A percentile compares a stretch with the other conserved stretches of the same genome.
Conservation (phyloP, 2,888 invertebrate species). For the Hemistola chrysoprasaria region DNA sequence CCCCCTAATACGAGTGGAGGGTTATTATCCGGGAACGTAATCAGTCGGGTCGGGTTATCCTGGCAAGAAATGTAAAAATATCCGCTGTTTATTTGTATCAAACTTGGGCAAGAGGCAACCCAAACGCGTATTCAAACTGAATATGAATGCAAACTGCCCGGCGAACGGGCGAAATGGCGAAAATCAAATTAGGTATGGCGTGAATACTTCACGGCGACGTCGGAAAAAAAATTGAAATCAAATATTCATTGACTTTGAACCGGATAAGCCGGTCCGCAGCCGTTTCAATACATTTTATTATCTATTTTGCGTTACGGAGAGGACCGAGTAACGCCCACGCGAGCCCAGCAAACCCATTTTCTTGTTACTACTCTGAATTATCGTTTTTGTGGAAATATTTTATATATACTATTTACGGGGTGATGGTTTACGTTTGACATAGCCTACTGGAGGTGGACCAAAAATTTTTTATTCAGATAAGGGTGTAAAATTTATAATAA, state of each 20-base stretch:
- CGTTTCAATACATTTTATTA: constrained; percentile 82
- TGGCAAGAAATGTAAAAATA: constrained; percentile 78
- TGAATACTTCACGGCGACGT: constrained; percentile 81
- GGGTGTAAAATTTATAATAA: constrained; percentile 1
- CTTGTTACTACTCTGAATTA: constrained; percentile 32
- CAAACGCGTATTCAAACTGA: constrained; percentile 79
- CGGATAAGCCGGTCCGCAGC: constrained; percentile 80
- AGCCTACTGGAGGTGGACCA: constrained; percentile 1
- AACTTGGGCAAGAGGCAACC: constrained; percentile 75
- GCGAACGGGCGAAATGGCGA: constrained; percentile 78
- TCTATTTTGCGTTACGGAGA: constrained; percentile 71
- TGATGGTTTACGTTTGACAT: constrained; percentile 14
- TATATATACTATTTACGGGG: constrained; percentile 12
- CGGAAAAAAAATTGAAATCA: constrained; percentile 81
- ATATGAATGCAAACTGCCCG: constrained; percentile 82
- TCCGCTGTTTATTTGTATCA: constrained; percentile 81
- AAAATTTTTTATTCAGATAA: constrained; percentile 7
- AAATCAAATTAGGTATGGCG: constrained; percentile 83
- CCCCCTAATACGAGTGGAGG: constrained; percentile 54
- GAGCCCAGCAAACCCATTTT: constrained; percentile 41
- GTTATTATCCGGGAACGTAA: constrained; percentile 77
- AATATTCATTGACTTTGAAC: constrained; percentile 82
- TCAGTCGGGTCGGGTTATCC: constrained; percentile 78
- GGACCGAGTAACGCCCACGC: constrained; percentile 45
- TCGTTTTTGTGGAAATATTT: constrained; percentile 23